Evolutionary conservation across 2,797 vertebrate species (phyloP), one percentile per base, ranked within the genome.

Genomic region (Peromyscus eremicus): DNA sequence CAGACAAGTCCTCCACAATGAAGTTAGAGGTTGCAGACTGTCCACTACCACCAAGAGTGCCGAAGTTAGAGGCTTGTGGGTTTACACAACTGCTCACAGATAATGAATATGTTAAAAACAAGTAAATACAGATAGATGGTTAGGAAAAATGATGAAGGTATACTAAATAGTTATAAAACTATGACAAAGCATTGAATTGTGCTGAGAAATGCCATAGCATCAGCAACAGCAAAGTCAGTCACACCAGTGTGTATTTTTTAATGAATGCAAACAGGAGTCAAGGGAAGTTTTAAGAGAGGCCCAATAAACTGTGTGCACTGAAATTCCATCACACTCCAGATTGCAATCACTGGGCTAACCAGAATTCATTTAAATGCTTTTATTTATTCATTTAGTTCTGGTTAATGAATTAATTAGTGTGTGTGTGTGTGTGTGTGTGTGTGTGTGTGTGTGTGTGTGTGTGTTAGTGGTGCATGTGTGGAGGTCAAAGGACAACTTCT

Each of bases 191-290:
- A n/a, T 34, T 91, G 40, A 88, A 57, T 92, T 85, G 92, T 76
- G 84, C 94, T 25, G 62, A 93, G 80, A 32, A 94, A 92, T 19
- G 73, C 17, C 55, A 83, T 8, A n/a, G n/a, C 40, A 91, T 68
- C 6, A 40, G 16, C 40, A 92, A 43, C 6, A 91, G 37, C 40
- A 87, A 25, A 90, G 80, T 92, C 29, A 82, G 37, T 60, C 52
- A 19, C 57, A 40, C 46, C 86, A 71, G 84, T 27, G 21, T 52
- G 21, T 62, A 27, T 14, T 76, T 92, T 95, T 96, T 92, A 96
- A 87, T 92, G 49, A 92, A 79, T 94, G 55, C 37, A 82, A 90
- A 49, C 40, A 75, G 55, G 49, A 79, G 66, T 95, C n/a, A 82
- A 66, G 17, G 29, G 19, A 11, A 92, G 21, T 91, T 89, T 80